Conservation (phyloP, 2,888 invertebrate species). For the Automeris io region DNA sequence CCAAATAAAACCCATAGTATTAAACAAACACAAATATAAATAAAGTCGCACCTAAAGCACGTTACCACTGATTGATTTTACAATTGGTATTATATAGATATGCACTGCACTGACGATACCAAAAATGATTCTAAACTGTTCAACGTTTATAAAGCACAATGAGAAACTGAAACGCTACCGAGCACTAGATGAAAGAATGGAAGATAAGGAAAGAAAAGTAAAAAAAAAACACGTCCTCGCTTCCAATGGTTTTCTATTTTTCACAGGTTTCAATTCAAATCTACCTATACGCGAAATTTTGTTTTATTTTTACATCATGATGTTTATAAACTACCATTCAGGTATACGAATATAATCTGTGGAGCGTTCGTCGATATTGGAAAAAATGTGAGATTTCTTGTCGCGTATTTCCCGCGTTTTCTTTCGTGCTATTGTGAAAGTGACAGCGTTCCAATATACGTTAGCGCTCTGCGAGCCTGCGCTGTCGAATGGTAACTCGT, state of each 20-base stretch:
- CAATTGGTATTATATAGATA: conserved; percentile 19
- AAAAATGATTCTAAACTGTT: conserved; percentile 12
- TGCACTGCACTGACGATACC: conserved; percentile 26
- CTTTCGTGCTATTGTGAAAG: conserved; percentile 57
- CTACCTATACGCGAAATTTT: conserved; percentile 18
- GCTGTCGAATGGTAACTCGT: conserved; percentile 41
- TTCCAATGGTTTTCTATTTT: conserved; percentile 23
- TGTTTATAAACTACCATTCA: conserved; percentile 45
- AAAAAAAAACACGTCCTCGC: conserved; percentile 25
- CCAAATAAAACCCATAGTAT: conserved; percentile 67
- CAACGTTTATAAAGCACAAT: conserved; percentile 14
- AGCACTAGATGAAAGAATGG: conserved; percentile 24
- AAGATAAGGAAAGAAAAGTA: conserved; percentile 36
- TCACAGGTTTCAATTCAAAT: conserved; percentile 19
- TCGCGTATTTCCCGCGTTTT: conserved; percentile 46
- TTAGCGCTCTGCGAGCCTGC: conserved; percentile 46
- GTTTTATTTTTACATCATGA: conserved; percentile 50
- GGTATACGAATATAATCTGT: not conserved
- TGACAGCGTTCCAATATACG: conserved; percentile 45
- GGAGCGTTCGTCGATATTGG: conserved; percentile 11
- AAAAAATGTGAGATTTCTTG: conserved; percentile 19
- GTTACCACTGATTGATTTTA: conserved; percentile 20
- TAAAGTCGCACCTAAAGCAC: conserved; percentile 24
- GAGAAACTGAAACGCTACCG: conserved; percentile 15
- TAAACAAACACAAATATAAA: conserved; percentile 22